Percentiles rank a stretch among this genome's conserved stretches.
phyloP scores from a whole-genome alignment of 2,113 vertebrate genomes.

The Hirundichthys speculiger region DNA sequence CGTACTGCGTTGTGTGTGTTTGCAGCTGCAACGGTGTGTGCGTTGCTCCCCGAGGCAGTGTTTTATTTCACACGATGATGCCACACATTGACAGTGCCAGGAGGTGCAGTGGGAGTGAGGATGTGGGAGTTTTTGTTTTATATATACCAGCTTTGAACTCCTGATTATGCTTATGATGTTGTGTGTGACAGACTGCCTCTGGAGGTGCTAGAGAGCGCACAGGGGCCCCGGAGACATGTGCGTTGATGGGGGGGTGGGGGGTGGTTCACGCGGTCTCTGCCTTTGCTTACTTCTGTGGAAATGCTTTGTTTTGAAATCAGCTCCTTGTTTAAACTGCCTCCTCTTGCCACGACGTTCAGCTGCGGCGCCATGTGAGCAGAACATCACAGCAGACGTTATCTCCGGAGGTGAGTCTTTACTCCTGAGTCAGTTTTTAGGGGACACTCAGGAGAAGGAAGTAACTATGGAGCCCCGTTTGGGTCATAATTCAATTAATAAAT shows the following conservation, averaged over 20 bases:
- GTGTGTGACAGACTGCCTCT: conserved; percentile 73
- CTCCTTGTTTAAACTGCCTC: background rate
- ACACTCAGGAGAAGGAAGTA: no score
- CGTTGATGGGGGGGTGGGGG: background rate
- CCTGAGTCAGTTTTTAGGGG: no score
- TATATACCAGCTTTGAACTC: conserved; percentile 65
- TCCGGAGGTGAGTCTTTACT: no score
- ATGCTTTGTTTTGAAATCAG: background rate
- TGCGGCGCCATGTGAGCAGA: no score
- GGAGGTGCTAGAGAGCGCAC: conserved; percentile 54
- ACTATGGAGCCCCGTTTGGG: no score
- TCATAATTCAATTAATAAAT: no score
- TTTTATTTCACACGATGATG: conserved; percentile 60
- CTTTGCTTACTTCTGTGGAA: conserved; percentile 8
- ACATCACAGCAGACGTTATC: no score
- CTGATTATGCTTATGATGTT: conserved; percentile 71
- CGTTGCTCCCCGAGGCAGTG: conserved; percentile 34
- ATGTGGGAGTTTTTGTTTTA: conserved; percentile 76
- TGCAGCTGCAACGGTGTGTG: conserved; percentile 14
- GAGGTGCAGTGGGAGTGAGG: conserved; percentile 68
- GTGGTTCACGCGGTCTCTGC: background rate
- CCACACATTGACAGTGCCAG: conserved; percentile 65
- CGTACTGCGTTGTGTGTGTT: conserved; percentile 13
- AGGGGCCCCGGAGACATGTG: conserved; percentile 43
- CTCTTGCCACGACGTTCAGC: no score